Evolutionary conservation across 2,113 vertebrate species (phyloP).

Genomic region (Xiphias gladius): DNA sequence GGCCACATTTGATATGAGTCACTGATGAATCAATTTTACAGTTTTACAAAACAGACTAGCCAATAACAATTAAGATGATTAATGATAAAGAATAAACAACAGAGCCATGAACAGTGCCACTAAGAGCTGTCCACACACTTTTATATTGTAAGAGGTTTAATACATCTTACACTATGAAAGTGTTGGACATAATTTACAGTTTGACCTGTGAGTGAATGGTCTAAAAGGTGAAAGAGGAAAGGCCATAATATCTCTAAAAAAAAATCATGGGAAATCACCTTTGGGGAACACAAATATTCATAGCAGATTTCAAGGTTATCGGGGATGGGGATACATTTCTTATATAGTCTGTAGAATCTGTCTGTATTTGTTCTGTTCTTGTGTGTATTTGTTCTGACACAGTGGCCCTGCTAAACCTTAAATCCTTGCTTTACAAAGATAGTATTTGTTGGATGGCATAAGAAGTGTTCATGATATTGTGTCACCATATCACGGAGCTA

Average conservation of each 20-base stretch:
- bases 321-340: too few species aligned
- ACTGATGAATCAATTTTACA: constrained; percentile 24
- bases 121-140: neutral
- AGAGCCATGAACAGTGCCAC: neutral
- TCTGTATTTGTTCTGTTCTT: too few species aligned
- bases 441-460: neutral
- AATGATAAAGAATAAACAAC: constrained; percentile 30
- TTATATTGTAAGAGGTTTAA: neutral
- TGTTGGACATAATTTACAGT: neutral
- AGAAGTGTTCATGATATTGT: too few species aligned
- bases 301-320: too few species aligned
- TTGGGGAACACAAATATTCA: too few species aligned
- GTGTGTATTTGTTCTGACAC: too few species aligned
- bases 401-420: too few species aligned
- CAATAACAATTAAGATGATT: neutral
- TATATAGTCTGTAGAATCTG: too few species aligned
- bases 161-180: neutral
- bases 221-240: neutral
- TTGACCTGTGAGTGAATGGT: neutral
- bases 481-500: too few species aligned
- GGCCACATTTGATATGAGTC: constrained; percentile 44
- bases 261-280: too few species aligned
- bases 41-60: constrained; percentile 24
- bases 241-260: neutral
- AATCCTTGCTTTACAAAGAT: too few species aligned